A percentile compares a stretch with the other conserved stretches of the same genome.
Conservation (phyloP, 2,888 invertebrate species). For the Phyllotreta striolata region DNA sequence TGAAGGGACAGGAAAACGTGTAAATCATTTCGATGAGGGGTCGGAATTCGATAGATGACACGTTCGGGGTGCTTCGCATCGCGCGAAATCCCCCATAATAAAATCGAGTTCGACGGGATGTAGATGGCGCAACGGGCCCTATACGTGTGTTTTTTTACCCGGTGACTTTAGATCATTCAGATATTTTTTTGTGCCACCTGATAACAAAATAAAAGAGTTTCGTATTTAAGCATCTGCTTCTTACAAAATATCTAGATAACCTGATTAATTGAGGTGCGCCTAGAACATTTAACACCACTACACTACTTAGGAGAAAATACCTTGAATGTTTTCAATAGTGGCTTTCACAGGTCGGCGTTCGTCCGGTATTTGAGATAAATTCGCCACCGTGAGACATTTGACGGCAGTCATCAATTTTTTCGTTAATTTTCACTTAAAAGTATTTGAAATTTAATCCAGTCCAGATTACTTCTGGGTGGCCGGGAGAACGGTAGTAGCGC, state of each 20-base stretch:
- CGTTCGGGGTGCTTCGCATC: slow-evolving; percentile 22
- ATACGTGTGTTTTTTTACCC: too few species aligned
- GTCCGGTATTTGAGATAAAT: slow-evolving; percentile 13
- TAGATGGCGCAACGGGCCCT: too few species aligned
- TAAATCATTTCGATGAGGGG: slow-evolving; percentile 39
- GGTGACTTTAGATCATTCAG: too few species aligned
- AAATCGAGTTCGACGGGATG: too few species aligned
- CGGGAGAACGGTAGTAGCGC: too few species aligned
- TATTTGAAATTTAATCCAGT: slow-evolving; percentile 2
- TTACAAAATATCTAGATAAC: too few species aligned
- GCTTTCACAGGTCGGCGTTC: slow-evolving; percentile 3
- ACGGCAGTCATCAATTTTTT: slow-evolving; percentile 12
- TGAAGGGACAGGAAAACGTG: slow-evolving; percentile 31
- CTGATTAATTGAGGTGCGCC: slow-evolving; percentile 10
- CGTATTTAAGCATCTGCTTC: too few species aligned
- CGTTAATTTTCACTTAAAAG: background rate
- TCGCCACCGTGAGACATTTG: background rate
- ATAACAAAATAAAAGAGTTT: too few species aligned
- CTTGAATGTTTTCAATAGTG: slow-evolving; percentile 16
- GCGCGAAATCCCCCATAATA: too few species aligned
- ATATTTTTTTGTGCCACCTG: too few species aligned
- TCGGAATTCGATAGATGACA: slow-evolving; percentile 24
- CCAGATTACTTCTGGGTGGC: slow-evolving; percentile 10
- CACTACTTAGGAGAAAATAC: slow-evolving; percentile 11
- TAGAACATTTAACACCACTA: background rate